Conservation (phyloP, 2,797 vertebrate genomes). For the Aulostomus chinensis region DNA sequence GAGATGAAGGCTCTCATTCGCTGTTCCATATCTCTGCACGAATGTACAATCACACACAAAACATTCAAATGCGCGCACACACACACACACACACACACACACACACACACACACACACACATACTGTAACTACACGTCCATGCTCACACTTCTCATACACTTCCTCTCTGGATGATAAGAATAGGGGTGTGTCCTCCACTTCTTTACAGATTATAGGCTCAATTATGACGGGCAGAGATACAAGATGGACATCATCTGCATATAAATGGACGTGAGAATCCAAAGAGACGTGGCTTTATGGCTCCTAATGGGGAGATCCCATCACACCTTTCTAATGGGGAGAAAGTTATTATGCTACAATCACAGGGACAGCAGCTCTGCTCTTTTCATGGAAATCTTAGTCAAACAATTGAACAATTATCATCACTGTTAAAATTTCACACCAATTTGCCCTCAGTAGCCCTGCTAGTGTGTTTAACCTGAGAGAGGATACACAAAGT, state of each 20-base stretch:
- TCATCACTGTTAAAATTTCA: conserved; percentile 58
- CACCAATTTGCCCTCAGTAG: too few relatives aligned
- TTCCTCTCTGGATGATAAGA: conserved; percentile 47
- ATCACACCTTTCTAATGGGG: conserved; percentile 76
- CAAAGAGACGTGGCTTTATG: conserved; percentile 69
- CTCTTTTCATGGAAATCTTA: conserved; percentile 78
- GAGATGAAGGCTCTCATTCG: conserved; percentile 39
- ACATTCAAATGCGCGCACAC: conserved; percentile 19
- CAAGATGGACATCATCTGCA: conserved; percentile 83
- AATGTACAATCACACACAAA: conserved; percentile 17
- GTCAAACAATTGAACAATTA: conserved; percentile 79
- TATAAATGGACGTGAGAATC: conserved; percentile 83
- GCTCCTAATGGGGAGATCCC: conserved; percentile 76
- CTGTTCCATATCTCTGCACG: conserved; percentile 31
- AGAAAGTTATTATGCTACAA: conserved; percentile 83
- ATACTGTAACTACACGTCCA: conserved; percentile 8
- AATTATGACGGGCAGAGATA: conserved; percentile 78
- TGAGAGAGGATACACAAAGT: too few relatives aligned
- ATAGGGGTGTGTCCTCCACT: conserved; percentile 62
- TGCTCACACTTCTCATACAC: conserved; percentile 12
- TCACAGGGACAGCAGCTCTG: too few relatives aligned
- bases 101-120: conserved; percentile 1
- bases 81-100: conserved; percentile 2
- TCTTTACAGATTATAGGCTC: conserved; percentile 76
- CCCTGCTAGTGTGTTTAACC: too few relatives aligned